phyloP scores from a whole-genome alignment of 2,113 vertebrate species.

The Sakesphorus luctuosus region DNA sequence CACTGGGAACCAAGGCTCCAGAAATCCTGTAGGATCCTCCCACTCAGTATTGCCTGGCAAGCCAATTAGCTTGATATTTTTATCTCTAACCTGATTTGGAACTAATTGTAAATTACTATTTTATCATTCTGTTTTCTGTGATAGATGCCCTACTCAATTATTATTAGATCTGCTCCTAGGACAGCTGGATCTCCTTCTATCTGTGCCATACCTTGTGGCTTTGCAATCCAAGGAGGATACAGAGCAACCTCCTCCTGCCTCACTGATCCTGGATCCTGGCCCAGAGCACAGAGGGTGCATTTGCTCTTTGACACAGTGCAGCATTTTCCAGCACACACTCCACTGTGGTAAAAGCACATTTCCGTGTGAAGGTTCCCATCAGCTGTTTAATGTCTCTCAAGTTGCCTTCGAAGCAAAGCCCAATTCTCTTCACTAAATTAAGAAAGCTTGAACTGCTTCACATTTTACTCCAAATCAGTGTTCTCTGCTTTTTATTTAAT shows the following conservation, averaged over 20 bases:
- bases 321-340: not conserved
- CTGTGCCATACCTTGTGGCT: not conserved
- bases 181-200: not conserved
- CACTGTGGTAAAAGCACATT: not conserved
- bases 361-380: not conserved
- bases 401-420: not conserved
- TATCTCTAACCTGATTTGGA: slow-evolving; percentile 70
- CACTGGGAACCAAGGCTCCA: slow-evolving; percentile 43
- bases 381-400: not conserved
- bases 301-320: not conserved
- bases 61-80: slow-evolving; percentile 70
- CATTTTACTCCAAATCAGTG: not conserved
- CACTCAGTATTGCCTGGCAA: slow-evolving; percentile 40
- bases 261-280: not conserved
- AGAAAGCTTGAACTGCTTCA: not conserved
- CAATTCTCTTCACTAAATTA: not conserved
- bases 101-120: slow-evolving; percentile 65
- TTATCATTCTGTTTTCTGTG: slow-evolving; percentile 65
- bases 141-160: slow-evolving; percentile 60
- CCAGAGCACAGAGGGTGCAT: not conserved
- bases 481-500: not conserved
- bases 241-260: not conserved
- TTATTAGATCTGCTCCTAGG: slow-evolving; percentile 50
- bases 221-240: not conserved
- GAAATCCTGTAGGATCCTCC: slow-evolving; percentile 49